Evolutionary conservation across 2,797 vertebrate species (phyloP).

Genomic region (Taeniopygia guttata): DNA sequence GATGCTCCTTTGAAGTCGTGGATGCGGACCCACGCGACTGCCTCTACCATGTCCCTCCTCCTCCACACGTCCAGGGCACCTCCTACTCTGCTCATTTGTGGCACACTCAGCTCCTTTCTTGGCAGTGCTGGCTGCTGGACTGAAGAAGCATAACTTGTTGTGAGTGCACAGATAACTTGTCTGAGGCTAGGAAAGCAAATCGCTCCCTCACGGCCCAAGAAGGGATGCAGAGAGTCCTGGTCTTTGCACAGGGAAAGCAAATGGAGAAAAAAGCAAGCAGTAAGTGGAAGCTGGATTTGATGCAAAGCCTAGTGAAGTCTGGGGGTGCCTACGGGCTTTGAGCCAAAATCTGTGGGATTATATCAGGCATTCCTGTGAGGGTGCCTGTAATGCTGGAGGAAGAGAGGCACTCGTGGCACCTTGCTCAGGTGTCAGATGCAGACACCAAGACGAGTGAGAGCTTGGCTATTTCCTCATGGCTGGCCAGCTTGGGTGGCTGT

Average conservation of each 20-base stretch:
- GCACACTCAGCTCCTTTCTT: background rate
- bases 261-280: background rate
- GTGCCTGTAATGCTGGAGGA: background rate
- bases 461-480: accelerated
- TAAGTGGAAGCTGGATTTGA: background rate
- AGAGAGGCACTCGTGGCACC: background rate
- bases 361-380: background rate
- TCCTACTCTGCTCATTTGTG: background rate
- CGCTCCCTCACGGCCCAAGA: accelerated
- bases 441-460: background rate
- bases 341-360: background rate
- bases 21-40: background rate
- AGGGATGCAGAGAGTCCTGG: background rate
- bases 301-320: background rate
- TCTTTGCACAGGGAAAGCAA: background rate
- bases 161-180: background rate
- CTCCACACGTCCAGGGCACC: accelerated
- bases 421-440: background rate
- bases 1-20: slow-evolving; percentile 14
- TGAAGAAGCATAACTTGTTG: accelerated
- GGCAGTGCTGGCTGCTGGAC: background rate
- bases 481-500: background rate
- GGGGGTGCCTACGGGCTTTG: background rate
- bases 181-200: accelerated
- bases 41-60: background rate